phyloP scores from a whole-genome alignment of 2,113 vertebrate genomes.

The Lamprotornis superbus region DNA sequence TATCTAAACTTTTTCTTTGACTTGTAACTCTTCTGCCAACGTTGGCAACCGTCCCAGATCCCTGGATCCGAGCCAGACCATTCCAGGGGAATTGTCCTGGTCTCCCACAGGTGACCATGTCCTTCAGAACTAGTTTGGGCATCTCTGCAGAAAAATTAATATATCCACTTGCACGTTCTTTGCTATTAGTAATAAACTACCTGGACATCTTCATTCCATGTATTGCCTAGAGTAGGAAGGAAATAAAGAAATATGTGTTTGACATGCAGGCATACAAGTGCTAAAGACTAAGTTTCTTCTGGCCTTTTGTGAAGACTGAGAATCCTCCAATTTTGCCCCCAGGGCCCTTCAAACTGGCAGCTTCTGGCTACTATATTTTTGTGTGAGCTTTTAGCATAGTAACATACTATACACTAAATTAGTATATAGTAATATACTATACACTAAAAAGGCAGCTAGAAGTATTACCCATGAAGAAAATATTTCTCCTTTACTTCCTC shows the following conservation, averaged over 20 bases:
- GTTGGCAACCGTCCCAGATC: too few species aligned
- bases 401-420: accelerated
- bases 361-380: not conserved
- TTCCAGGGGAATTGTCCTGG: too few species aligned
- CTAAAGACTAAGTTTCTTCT: not conserved
- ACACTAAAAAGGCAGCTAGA: not conserved
- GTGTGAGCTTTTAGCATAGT: not conserved
- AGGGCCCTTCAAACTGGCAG: not conserved
- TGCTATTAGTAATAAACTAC: not conserved
- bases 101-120: too few species aligned
- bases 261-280: not conserved
- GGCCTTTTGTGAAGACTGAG: not conserved
- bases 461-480: not conserved
- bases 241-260: not conserved
- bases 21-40: too few species aligned
- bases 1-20: too few species aligned
- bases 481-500: not conserved
- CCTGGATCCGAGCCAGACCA: too few species aligned
- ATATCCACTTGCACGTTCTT: not conserved
- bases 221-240: not conserved
- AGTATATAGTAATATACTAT: too few species aligned
- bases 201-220: accelerated
- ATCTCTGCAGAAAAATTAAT: not conserved
- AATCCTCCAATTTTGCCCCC: not conserved
- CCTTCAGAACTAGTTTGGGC: too few species aligned